Conservation (phyloP, 2,888 invertebrate genomes). For the Pharmacophagus antenor region DNA sequence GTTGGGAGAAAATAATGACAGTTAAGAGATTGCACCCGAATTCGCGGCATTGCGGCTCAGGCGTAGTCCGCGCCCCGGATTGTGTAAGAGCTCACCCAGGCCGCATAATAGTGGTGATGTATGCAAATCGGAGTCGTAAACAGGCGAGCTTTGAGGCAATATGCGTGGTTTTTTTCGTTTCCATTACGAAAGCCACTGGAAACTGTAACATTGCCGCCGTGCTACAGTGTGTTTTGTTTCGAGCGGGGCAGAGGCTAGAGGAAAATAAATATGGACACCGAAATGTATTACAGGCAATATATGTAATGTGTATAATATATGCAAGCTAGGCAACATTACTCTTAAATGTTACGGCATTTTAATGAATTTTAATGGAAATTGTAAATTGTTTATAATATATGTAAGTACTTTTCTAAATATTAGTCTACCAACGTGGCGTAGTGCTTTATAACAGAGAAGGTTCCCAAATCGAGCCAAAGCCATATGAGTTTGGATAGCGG, state of each 20-base stretch:
- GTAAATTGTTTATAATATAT: background rate
- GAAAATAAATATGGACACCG: background rate
- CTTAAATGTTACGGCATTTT: no score
- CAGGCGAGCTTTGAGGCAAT: conserved; percentile 6
- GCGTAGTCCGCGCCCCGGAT: conserved; percentile 1
- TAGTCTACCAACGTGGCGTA: no score
- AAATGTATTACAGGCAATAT: background rate
- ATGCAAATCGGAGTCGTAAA: conserved; percentile 25
- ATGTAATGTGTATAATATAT: no score
- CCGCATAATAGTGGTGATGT: conserved; percentile 20
- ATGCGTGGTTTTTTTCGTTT: conserved; percentile 16
- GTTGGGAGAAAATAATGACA: background rate
- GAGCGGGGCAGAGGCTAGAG: background rate
- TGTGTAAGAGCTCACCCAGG: conserved; percentile 8
- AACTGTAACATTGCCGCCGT: background rate
- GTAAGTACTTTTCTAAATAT: no score
- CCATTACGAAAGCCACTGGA: conserved; percentile 4
- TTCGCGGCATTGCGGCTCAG: conserved; percentile 7
- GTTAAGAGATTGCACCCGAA: background rate
- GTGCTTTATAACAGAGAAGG: no score
- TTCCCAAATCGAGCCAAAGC: no score
- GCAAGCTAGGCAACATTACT: background rate
- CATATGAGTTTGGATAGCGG: no score
- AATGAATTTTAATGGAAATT: background rate
- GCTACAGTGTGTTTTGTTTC: conserved; percentile 3